Evolutionary conservation across 2,888 invertebrate genomes (phyloP).

Genomic region (Arrhopalites spinosus): DNA sequence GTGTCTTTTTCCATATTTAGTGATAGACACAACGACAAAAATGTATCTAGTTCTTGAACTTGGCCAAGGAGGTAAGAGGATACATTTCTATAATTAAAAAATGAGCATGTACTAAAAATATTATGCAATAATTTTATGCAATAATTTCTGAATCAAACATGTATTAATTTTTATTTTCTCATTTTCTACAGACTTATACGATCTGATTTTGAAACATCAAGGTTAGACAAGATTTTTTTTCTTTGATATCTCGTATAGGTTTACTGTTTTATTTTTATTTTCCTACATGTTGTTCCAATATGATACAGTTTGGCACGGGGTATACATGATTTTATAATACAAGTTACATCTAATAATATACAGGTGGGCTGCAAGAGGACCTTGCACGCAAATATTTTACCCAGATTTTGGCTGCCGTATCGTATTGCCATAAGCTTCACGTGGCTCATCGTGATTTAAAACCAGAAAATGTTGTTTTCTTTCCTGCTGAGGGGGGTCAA

Average conservation of each 20-base stretch:
- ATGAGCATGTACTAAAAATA: no score
- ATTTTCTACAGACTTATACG: slow-evolving; percentile 45
- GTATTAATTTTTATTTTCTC: no score
- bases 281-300: no score
- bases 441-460: slow-evolving; percentile 92
- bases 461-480: slow-evolving; percentile 97
- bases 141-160: no score
- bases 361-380: slow-evolving; percentile 78
- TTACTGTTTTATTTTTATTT: no score
- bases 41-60: slow-evolving; percentile 94
- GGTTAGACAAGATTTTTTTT: slow-evolving; percentile 29
- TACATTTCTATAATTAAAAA: no score
- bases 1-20: slow-evolving; percentile 58
- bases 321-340: not conserved
- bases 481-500: slow-evolving; percentile 72
- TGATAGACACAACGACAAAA: slow-evolving; percentile 98
- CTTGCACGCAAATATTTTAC: slow-evolving; percentile 90
- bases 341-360: slow-evolving; percentile 13
- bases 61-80: slow-evolving; percentile 82
- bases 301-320: no score
- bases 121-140: no score
- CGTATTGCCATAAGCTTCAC: slow-evolving; percentile 89
- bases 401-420: slow-evolving; percentile 95
- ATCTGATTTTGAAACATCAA: slow-evolving; percentile 50
- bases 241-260: no score